phyloP scores from a whole-genome alignment of 2,888 invertebrate genomes.

The Cyclophora albipunctata region DNA sequence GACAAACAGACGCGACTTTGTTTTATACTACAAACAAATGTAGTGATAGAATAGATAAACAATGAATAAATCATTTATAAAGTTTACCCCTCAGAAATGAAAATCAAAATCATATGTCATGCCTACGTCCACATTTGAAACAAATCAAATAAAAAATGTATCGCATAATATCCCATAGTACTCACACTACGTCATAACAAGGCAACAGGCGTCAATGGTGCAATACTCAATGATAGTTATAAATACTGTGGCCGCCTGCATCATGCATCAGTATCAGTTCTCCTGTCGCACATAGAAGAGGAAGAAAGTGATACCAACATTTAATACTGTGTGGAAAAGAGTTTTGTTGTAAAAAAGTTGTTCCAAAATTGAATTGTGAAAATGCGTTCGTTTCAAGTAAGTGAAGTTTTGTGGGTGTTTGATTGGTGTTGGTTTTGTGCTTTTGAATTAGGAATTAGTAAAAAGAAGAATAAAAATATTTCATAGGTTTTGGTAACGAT shows the following conservation, averaged over 20 bases:
- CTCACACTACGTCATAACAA: conserved; percentile 3
- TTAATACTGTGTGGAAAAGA: conserved; percentile 7
- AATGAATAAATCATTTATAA: no score
- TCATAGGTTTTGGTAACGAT: no score
- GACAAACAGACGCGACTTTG: no score
- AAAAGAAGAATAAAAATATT: no score
- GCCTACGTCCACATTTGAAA: not conserved
- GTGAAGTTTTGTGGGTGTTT: conserved; percentile 25
- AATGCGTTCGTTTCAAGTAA: conserved; percentile 69
- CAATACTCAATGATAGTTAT: conserved; percentile 45
- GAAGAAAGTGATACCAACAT: conserved; percentile 58
- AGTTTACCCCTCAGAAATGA: no score
- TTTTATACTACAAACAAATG: no score
- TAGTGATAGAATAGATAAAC: no score
- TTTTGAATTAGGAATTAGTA: no score
- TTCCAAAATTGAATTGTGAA: conserved; percentile 20
- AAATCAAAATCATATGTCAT: not conserved
- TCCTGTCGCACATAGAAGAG: conserved; percentile 70
- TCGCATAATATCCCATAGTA: no score
- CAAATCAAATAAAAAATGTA: no score
- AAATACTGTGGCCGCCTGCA: conserved; percentile 44
- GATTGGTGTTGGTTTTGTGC: not conserved
- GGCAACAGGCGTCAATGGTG: conserved; percentile 29
- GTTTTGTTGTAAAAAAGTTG: not conserved
- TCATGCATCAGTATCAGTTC: conserved; percentile 61